phyloP scores from a whole-genome alignment of 2,113 vertebrate species.

The Eretmochelys imbricata region DNA sequence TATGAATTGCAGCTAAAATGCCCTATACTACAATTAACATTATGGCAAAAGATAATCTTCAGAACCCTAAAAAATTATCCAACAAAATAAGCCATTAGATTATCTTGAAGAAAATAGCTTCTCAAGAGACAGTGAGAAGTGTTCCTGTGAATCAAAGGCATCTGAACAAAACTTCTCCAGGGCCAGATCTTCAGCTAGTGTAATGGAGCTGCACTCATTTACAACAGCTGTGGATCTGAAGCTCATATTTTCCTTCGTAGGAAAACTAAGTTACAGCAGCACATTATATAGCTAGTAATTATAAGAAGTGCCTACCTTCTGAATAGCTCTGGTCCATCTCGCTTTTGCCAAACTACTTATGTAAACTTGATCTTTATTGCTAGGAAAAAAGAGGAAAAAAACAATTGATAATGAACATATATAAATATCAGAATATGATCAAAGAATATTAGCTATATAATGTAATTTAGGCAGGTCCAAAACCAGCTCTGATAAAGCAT shows the following conservation, averaged over 20 bases:
- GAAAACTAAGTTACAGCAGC: neutral
- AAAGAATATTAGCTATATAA: neutral
- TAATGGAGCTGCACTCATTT: neutral
- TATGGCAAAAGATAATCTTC: neutral
- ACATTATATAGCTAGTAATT: neutral
- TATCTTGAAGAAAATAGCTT: fast-evolving
- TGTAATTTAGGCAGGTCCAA: neutral
- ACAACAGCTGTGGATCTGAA: neutral
- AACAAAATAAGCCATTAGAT: neutral
- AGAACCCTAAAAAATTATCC: neutral
- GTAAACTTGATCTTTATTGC: neutral
- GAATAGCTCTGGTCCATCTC: conserved; percentile 68
- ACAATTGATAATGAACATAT: neutral
- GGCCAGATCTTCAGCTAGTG: neutral
- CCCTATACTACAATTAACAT: neutral
- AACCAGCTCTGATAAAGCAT: neutral
- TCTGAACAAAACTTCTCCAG: neutral
- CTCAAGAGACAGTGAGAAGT: neutral
- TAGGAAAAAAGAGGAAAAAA: neutral
- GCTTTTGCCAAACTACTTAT: conserved; percentile 56
- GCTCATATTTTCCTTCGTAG: neutral
- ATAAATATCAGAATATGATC: neutral
- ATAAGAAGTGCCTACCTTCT: conserved; percentile 62
- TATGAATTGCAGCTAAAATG: neutral
- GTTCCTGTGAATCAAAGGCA: neutral